phyloP scores from a whole-genome alignment of 1,140 invertebrate genomes.

The Brachionus rotundiformis region DNA sequence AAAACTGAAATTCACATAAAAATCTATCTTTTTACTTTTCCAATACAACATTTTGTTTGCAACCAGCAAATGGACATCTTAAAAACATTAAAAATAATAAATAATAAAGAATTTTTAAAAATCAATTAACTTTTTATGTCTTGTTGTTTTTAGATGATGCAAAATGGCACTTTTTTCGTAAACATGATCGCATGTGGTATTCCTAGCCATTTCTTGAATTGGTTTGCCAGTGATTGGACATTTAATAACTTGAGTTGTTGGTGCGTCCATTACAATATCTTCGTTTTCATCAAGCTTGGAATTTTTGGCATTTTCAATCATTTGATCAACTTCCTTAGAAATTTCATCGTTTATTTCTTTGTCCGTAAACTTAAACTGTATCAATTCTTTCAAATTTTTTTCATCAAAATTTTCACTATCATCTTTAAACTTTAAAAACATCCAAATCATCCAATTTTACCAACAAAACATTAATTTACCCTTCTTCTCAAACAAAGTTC shows the following conservation, averaged over 20 bases:
- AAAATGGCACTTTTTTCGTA: conserved; percentile 34
- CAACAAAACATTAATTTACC: background rate
- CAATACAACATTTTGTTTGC: conserved; percentile 21
- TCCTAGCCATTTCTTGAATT: conserved; percentile 6
- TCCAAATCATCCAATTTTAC: background rate
- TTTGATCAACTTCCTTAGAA: background rate
- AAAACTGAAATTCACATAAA: too few species aligned
- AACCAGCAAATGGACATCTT: conserved; percentile 48
- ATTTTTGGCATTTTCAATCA: background rate
- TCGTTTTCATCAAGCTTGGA: background rate
- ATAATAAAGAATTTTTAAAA: background rate
- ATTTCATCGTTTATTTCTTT: conserved; percentile 1
- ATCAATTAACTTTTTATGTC: conserved; percentile 4
- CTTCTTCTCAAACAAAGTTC: background rate
- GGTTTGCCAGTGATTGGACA: conserved; percentile 48
- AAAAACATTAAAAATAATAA: background rate
- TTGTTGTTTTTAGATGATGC: background rate
- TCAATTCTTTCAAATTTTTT: conserved; percentile 23
- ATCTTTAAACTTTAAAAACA: background rate
- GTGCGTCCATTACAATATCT: conserved; percentile 48
- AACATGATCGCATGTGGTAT: conserved; percentile 32
- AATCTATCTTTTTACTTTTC: background rate
- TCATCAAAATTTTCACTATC: conserved; percentile 15
- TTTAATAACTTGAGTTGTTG: conserved; percentile 29
- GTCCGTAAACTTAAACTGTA: background rate